These are phyloP conservation scores for Hippasteria phrygiana DNA, from an alignment of 53 echinoderm and acorn worm genomes.

Conservation along the genomic window DNA sequence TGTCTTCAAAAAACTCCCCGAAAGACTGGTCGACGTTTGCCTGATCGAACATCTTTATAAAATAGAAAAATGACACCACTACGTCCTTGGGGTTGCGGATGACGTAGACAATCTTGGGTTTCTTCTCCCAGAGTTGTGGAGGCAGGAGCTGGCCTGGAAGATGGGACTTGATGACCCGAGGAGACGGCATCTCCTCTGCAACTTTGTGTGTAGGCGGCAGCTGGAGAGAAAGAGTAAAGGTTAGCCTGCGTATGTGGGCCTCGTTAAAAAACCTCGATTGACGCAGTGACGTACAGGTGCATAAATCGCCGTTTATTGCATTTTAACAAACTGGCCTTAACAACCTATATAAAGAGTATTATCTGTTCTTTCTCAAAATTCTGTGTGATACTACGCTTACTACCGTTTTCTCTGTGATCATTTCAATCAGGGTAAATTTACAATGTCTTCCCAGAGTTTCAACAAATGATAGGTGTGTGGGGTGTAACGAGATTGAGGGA, in stretches of 20 bases:
- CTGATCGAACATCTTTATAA: conserved; percentile 1
- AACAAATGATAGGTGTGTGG: no score
- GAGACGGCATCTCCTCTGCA: conserved; percentile 43
- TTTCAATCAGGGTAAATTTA: no score
- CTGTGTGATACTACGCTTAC: no score
- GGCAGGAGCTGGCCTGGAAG: conserved; percentile 61
- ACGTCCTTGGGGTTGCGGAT: conserved; percentile 63
- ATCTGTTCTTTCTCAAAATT: no score
- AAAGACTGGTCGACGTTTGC: not conserved
- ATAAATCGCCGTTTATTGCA: no score
- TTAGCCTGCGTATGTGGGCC: no score
- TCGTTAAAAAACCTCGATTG: not conserved
- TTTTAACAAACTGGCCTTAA: no score
- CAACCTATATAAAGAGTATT: no score
- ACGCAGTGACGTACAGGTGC: no score
- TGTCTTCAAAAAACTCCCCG: not conserved
- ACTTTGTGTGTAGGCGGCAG: conserved; percentile 32
- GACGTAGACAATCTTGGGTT: conserved; percentile 63
- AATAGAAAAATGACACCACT: conserved; percentile 41
- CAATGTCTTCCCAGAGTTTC: no score
- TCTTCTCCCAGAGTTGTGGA: conserved; percentile 47
- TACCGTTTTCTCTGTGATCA: no score
- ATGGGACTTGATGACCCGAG: conserved; percentile 52
- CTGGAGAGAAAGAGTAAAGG: not conserved
- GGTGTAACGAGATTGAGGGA: no score